These are phyloP conservation scores for Micoletzkya japonica DNA, from an alignment of 2,888 invertebrate species.

Conservation along the genomic window DNA sequence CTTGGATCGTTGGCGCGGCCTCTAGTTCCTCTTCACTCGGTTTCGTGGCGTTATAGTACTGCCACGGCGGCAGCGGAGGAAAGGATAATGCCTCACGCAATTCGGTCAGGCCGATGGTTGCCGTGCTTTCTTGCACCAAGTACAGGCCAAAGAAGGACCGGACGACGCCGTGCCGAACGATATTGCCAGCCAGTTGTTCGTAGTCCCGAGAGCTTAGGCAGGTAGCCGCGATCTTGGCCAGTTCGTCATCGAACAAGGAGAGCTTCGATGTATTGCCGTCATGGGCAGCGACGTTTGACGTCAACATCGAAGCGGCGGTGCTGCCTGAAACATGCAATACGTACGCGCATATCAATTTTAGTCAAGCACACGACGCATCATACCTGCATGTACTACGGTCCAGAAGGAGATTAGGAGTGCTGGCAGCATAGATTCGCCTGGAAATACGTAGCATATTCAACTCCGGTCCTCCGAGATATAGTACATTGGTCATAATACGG, in stretches of 20 bases:
- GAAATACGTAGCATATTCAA: neutral
- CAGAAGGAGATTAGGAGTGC: neutral
- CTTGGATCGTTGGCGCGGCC: slow-evolving; percentile 31
- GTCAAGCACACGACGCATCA: too few relatives aligned
- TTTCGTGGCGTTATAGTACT: slow-evolving; percentile 2
- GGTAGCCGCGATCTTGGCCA: slow-evolving; percentile 29
- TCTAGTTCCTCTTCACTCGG: slow-evolving; percentile 26
- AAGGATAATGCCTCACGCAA: slow-evolving; percentile 17
- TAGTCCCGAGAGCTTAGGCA: slow-evolving; percentile 30
- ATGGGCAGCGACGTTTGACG: neutral
- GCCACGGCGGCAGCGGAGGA: slow-evolving; percentile 5
- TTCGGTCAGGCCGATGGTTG: slow-evolving; percentile 22
- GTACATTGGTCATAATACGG: too few relatives aligned
- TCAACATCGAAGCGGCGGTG: neutral
- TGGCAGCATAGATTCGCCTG: neutral
- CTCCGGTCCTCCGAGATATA: too few relatives aligned
- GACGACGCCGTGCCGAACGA: neutral
- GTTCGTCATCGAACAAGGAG: slow-evolving; percentile 10
- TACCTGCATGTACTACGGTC: neutral
- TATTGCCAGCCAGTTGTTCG: slow-evolving; percentile 30
- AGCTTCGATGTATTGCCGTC: neutral
- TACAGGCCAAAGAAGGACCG: neutral
- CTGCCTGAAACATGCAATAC: neutral
- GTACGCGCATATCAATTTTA: neutral
- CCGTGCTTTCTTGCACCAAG: neutral